Base-by-base conservation (phyloP, 2,797 vertebrate species). In the Amniataba percoides region DNA sequence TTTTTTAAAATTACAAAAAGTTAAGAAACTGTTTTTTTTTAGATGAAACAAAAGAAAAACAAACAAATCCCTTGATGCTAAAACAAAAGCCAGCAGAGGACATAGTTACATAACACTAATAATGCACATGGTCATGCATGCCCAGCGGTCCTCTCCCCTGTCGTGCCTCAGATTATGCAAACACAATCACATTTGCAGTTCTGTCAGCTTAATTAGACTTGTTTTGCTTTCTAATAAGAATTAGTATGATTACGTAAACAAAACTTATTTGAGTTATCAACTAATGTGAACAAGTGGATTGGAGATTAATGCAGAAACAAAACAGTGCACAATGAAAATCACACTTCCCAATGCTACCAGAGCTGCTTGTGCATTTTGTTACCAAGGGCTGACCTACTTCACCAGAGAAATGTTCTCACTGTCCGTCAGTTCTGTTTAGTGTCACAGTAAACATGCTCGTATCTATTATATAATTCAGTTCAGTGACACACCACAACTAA, bases 71-170 rank as follows among this genome's bases (percentile, higher is more conserved):
- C n/a, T 71, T 78, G 62, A 81, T 70, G 59, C 67, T 45, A 70
- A 80, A 81, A 82, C 66, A 88, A 84, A 82, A 64, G n/a, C 3
- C 0, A 67, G 36, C 43, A 53, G 18, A 79, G 62, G 65, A 70
- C 76, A 39, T 5, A 0, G 2, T 94, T 92, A 89, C 63, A 78
- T 85, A 93, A 94, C 74, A 36, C 49, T 52, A 55, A 67, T 77
- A 83, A 80, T 43, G 63, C 78, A 74, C 85, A 78, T 62, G 79
- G 68, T 42, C 75, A 67, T 51, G 48, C 71, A 83, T 70, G 70
- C 67, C 46, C 68, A 34, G 72, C 51, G 65, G 57, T 31, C n/a
- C 53, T 77, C 36, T 74, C 46, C 46, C 59, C 45, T 49, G 31
- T 69, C 65, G 64, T 45, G 77, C 56, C 51, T 63, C 61, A 57